These are phyloP conservation scores for Trichechus manatus DNA, from an alignment of 2,113 vertebrate species.

Conservation along the genomic window DNA sequence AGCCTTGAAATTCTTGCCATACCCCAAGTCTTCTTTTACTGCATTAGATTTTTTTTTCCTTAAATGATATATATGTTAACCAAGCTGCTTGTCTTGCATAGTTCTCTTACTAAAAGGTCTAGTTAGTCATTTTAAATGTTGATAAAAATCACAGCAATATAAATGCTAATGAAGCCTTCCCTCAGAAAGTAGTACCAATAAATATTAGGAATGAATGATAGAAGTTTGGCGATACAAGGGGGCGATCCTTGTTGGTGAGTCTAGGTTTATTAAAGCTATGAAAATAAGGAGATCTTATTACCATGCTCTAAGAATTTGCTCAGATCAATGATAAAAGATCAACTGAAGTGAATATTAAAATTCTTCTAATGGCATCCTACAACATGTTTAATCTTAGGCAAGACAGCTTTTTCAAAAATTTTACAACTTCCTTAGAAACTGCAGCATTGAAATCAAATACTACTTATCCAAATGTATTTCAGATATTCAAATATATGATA, in stretches of 20 bases:
- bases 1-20: not conserved
- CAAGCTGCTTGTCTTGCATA: slow-evolving; percentile 4
- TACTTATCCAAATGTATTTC: not conserved
- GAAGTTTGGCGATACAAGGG: not conserved
- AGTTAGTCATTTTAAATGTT: slow-evolving; percentile 38
- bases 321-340: slow-evolving; percentile 44
- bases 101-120: not conserved
- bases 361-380: not conserved
- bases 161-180: slow-evolving; percentile 52
- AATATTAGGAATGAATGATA: slow-evolving; percentile 54
- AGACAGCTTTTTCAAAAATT: not conserved
- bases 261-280: slow-evolving; percentile 14
- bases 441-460: not conserved
- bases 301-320: not conserved
- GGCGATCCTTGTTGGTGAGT: not conserved
- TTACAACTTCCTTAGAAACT: slow-evolving; percentile 13
- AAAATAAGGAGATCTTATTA: slow-evolving; percentile 33
- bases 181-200: slow-evolving; percentile 27
- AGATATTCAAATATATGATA: not conserved
- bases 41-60: not conserved
- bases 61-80: not conserved
- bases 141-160: slow-evolving; percentile 53
- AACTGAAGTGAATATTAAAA: slow-evolving; percentile 8
- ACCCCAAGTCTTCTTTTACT: not conserved
- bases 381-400: slow-evolving; percentile 33